Percentiles rank a stretch among this genome's conserved stretches.
Evolutionary conservation across 2,888 invertebrate genomes (phyloP).

Genomic region (Ectemnius lituratus): DNA sequence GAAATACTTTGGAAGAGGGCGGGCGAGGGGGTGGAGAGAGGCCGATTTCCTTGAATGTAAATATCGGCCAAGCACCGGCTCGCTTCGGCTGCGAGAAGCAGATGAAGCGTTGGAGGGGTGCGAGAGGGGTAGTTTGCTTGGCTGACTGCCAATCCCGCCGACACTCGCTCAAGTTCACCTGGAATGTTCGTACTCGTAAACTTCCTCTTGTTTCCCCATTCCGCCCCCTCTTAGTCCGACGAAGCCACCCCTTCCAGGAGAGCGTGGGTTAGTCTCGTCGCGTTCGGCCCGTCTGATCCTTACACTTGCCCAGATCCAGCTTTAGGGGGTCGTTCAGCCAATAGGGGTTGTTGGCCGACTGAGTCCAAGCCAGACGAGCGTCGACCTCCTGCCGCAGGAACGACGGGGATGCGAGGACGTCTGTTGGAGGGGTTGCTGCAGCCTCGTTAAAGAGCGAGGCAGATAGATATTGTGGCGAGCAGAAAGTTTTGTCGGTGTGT

Average conservation of each 20-base stretch:
- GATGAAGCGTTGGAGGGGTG: neutral
- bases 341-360: conserved; percentile 63
- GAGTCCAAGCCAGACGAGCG: conserved; percentile 36
- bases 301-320: conserved; percentile 44
- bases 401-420: conserved; percentile 6
- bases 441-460: conserved; percentile 12
- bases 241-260: neutral
- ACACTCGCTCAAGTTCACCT: conserved; percentile 62
- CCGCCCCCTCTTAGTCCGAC: neutral
- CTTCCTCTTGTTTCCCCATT: conserved; percentile 43
- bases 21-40: conserved; percentile 33
- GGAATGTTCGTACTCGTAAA: conserved; percentile 52
- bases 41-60: conserved; percentile 52
- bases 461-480: conserved; percentile 20
- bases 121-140: conserved; percentile 44
- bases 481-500: too few relatives aligned
- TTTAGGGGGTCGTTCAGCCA: conserved; percentile 57
- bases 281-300: conserved; percentile 40
- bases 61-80: conserved; percentile 62
- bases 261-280: conserved; percentile 15
- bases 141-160: conserved; percentile 59
- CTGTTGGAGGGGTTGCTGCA: neutral
- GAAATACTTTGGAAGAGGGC: conserved; percentile 26
- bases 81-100: too few relatives aligned
- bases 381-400: conserved; percentile 44